phyloP scores from a whole-genome alignment of 2,113 vertebrate species.

The Osmerus eperlanus region DNA sequence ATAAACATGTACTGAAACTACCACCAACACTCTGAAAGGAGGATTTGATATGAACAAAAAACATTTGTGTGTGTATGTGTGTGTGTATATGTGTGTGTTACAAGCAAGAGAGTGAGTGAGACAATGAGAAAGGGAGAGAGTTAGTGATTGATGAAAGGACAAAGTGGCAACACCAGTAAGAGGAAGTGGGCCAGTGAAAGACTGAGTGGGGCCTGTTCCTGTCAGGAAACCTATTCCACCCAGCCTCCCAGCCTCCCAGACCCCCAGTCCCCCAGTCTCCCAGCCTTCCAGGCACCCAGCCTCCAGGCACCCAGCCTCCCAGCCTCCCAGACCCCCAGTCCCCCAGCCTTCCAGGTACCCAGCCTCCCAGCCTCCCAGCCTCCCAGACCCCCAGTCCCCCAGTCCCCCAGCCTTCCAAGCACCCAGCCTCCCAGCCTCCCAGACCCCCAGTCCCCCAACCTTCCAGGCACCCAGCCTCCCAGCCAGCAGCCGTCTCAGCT shows the following conservation, averaged over 20 bases:
- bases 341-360: too few species aligned
- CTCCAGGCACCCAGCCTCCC: too few species aligned
- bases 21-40: background rate
- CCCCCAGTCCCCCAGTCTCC: too few species aligned
- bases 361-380: too few species aligned
- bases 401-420: too few species aligned
- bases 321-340: too few species aligned
- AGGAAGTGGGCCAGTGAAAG: constrained; percentile 84
- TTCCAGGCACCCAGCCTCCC: background rate
- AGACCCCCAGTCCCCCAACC: background rate
- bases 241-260: constrained; percentile 52
- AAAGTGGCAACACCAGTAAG: constrained; percentile 88
- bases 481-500: constrained; percentile 39
- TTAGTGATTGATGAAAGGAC: constrained; percentile 97
- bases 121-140: constrained; percentile 69
- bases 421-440: background rate
- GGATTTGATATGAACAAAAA: background rate
- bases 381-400: too few species aligned
- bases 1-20: too few species aligned
- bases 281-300: too few species aligned
- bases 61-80: constrained; percentile 41
- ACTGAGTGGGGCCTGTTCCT: constrained; percentile 62
- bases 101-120: background rate
- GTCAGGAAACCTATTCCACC: constrained; percentile 85
- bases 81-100: constrained; percentile 8